Evolutionary conservation across 37 sponge, comb jelly and placozoan genomes (phyloP).

Genomic region (Haliclona indistincta): DNA sequence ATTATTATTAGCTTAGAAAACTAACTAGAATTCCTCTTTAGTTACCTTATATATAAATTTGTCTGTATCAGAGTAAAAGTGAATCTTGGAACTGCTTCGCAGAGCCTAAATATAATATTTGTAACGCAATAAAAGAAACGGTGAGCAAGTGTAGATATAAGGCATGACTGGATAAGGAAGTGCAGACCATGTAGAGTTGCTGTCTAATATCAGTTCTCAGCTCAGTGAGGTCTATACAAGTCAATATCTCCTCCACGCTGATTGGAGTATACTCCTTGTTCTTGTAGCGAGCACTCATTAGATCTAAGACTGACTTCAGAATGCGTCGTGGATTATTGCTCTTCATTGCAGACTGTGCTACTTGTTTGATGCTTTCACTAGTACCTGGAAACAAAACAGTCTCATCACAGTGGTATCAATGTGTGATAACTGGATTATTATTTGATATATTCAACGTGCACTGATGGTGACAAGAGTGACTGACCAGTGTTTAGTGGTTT

Average conservation of each 20-base stretch:
- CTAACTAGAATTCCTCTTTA: not conserved
- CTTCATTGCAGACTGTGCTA: slow-evolving; percentile 7
- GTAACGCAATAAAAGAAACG: not conserved
- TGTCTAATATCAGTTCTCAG: slow-evolving; percentile 34
- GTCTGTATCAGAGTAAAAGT: slow-evolving; percentile 25
- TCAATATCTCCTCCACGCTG: slow-evolving; percentile 46
- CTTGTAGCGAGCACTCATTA: slow-evolving; percentile 49
- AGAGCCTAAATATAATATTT: slow-evolving; percentile 26
- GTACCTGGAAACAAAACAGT: not conserved
- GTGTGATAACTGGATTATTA: not conserved
- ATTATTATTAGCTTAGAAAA: not conserved
- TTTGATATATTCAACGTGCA: not conserved
- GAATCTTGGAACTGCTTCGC: slow-evolving; percentile 49
- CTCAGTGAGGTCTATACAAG: slow-evolving; percentile 8
- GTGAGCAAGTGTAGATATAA: too few relatives aligned
- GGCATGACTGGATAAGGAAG: not conserved
- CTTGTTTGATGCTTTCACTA: slow-evolving; percentile 6
- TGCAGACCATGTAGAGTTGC: slow-evolving; percentile 31
- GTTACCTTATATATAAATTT: slow-evolving; percentile 55
- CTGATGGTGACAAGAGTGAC: not conserved
- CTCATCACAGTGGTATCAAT: not conserved
- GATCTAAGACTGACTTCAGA: slow-evolving; percentile 60
- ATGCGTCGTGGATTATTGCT: slow-evolving; percentile 41
- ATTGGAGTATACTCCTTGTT: slow-evolving; percentile 31
- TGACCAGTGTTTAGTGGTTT: not conserved